Base-by-base conservation (phyloP, 1,140 invertebrate genomes). In the Octopus sinensis region DNA sequence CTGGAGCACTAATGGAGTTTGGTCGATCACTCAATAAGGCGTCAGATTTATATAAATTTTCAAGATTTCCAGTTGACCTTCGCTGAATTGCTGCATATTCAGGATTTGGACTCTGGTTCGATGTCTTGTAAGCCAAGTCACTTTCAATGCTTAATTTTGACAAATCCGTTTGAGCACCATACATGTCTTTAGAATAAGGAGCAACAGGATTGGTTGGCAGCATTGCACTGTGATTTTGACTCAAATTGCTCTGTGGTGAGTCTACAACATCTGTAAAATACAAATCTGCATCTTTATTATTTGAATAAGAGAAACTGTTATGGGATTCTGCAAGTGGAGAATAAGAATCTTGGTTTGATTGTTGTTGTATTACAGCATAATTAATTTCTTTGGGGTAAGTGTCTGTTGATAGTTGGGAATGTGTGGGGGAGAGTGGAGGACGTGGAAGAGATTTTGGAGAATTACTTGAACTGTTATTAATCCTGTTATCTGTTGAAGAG, bases 51-150 rank as follows among this genome's bases (percentile, higher is more conserved):
- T 23, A 43, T 43, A 43, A 43, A 43, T 43, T 3, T 43, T 43
- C 68, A 6, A n/a, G 68, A 13, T 73, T 73, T 73, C 68, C 7
- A 4, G 30, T 17, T 23, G 68, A 43, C 6, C 17, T 73, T 73
- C 68, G 68, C 17, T 23, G 30, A n/a, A 73, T 73, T 13, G 68
- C 30, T n/a, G 68, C 68, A 73, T 73, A 73, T 73, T 73, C 68
- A 13, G 17, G 68, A 23, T 73, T 4, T 23, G 68, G 30, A 10
- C 6, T 23, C 13, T 73, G 17, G 17, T 0, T 23, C 7, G 68
- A 73, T 6, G 17, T 73, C 4, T 73, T 13, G 30, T 73, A 13
- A 6, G 17, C 68, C 5, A 5, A 23, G 13, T 73, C 68, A 73
- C 68, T 73, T n/a, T 73, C 68, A 13, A 73, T 23, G 17, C 5